Base-by-base conservation (phyloP, 2,797 vertebrate genomes). In the Danio kyathit region DNA sequence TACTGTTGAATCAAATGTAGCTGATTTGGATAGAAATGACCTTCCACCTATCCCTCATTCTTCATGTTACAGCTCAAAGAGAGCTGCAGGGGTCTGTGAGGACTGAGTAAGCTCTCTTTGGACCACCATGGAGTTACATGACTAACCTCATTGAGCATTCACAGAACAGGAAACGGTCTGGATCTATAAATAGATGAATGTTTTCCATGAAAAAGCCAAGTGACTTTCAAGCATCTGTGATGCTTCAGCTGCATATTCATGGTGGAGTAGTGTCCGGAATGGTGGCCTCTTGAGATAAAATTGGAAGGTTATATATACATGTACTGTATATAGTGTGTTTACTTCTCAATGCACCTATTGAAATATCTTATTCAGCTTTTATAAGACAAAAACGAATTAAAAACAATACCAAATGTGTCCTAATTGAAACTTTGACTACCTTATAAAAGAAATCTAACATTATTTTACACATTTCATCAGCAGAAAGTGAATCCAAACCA, bases 131-230 rank as follows among this genome's bases (percentile, higher is more conserved):
- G 87, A 85, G 83, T 88, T 83, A 86, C 86, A 90, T 86, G 69
- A 72, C 74, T 74, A 70, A 83, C 82, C 87, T 84, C 87, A 88
- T 76, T 85, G 84, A 81, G 66, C 74, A 80, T 83, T 86, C 82
- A 81, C 87, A 88, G 82, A 67, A 79, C 87, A 86, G 86, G 82
- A 90, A 89, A 88, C 81, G 71, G 80, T 75, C 78, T 78, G 16
- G 5, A 75, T 65, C 88, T 86, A 85, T 86, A 89, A 92, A 92
- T 92, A 93, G 89, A 82, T 46, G 21, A 70, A 11, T 69, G 77
- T 64, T 76, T 52, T 80, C 61, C 63, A 71, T 90, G 90, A 85
- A 86, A 91, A 86, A 79, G 63, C 64, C 64, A 43, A 78, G 41
- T 9, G 67, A 80, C 82, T 76, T 66, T 83, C 83, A 88, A 76